Base-by-base conservation (phyloP, 2,113 vertebrate species). In the Lamprologus lemairii region DNA sequence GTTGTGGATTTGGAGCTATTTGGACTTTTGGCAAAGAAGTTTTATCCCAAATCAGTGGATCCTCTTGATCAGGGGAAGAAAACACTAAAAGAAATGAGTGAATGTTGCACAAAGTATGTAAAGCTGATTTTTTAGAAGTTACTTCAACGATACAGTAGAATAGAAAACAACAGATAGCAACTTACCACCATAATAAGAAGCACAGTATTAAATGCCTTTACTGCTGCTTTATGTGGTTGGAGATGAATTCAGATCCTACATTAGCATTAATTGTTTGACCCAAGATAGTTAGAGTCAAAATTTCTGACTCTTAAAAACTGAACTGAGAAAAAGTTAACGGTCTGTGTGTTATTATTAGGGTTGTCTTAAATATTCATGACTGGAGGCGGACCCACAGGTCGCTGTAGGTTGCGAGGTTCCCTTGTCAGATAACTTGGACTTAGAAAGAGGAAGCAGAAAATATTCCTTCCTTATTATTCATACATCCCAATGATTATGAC, bases 321-420 rank as follows among this genome's bases (percentile, higher is more conserved):
- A 79, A 87, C 19, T 57, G 58, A 88, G 53, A 85, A 82, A 84
- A 33, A 65, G 31, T 78, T 35, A 84, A 87, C 26, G 4, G 75
- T 84, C 68, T 87, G 63, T 51, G 23, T 81, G 47, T 85, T 85
- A 53, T 88, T 55, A 68, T 88, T 71, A 80, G 60, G 33, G 63
- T 87, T 40, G 54, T 42, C 14, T 86, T 92, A 83, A 89, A 92
- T 95, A 89, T 94, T 91, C 58, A 93, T 86, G 47, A 87, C 79
- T 1, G 21, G 40, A 40, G 82, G 37, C 2, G 4, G 86, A 63
- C 19, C 81, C 37, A 12, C 40, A 55, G 84, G 88, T 88, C 79
- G 58, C 17, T 79, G 45, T 40, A 58, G 47, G 23, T 51, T 83
- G 51, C 47, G 4, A 80, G 68, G 13, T 58, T 85, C 60, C 21